Evolutionary conservation across 1,140 invertebrate species (phyloP).

Genomic region (Lucilia sericata): DNA sequence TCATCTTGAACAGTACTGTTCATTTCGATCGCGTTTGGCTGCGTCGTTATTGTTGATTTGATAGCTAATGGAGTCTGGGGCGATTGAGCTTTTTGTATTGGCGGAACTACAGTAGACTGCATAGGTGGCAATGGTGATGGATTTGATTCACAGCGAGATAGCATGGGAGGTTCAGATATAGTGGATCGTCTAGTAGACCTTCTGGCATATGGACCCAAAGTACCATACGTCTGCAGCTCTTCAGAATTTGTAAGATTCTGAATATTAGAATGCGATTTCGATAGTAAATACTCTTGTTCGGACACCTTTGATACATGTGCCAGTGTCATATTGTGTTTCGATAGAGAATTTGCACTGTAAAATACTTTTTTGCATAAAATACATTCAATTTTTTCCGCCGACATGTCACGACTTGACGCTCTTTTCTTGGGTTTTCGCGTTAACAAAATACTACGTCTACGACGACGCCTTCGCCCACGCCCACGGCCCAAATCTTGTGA

Average conservation of each 20-base stretch:
- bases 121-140: background rate
- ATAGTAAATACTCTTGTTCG: constrained; percentile 69
- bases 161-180: constrained; percentile 34
- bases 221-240: background rate
- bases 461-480: constrained; percentile 51
- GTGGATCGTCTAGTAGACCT: constrained; percentile 17
- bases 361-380: constrained; percentile 70
- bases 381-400: constrained; percentile 60
- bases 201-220: constrained; percentile 21
- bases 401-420: constrained; percentile 47
- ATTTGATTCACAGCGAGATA: background rate
- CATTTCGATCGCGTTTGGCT: background rate
- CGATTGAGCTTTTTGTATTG: background rate
- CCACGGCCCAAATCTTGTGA: constrained; percentile 59
- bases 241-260: constrained; percentile 1
- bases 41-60: background rate
- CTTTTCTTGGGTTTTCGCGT: constrained; percentile 60
- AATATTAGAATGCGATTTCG: constrained; percentile 42
- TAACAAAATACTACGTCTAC: constrained; percentile 58
- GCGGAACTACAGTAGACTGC: background rate
- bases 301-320: constrained; percentile 71
- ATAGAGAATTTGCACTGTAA: constrained; percentile 66
- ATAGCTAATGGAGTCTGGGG: background rate
- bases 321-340: constrained; percentile 70
- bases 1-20: background rate